A percentile compares a stretch with the other conserved stretches of the same genome.
Evolutionary conservation across 2,888 invertebrate species (phyloP).

Genomic region (Neoscelio sp.): DNA sequence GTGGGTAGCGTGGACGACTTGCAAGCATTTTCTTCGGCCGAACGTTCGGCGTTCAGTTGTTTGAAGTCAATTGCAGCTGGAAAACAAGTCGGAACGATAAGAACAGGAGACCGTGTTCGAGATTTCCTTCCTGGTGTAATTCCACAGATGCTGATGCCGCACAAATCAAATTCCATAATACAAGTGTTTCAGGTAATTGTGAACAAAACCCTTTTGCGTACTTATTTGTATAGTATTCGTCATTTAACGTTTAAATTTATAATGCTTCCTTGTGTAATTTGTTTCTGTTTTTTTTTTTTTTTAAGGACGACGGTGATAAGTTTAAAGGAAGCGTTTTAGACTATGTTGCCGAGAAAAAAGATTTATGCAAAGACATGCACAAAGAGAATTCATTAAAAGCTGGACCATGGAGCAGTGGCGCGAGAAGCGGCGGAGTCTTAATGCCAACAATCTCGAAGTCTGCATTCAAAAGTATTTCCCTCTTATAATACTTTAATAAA

Average conservation of each 20-base stretch:
- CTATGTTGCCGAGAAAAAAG: constrained; percentile 84
- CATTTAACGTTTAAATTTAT: too few relatives aligned
- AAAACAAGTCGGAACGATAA: constrained; percentile 84
- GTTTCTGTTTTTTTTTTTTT: constrained; percentile 20
- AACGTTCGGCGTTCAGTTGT: constrained; percentile 90
- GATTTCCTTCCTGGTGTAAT: constrained; percentile 85
- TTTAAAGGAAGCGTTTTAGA: constrained; percentile 84
- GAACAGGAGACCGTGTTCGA: constrained; percentile 85
- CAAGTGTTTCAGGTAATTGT: constrained; percentile 86
- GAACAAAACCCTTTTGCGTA: too few relatives aligned
- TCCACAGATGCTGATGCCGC: constrained; percentile 82
- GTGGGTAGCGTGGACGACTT: constrained; percentile 85
- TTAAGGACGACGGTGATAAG: constrained; percentile 74
- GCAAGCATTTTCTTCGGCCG: constrained; percentile 85
- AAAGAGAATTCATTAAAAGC: constrained; percentile 90
- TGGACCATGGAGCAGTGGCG: constrained; percentile 87
- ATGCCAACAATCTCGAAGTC: constrained; percentile 78
- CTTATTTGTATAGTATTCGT: too few relatives aligned
- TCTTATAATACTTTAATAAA: neutral
- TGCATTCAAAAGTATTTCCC: constrained; percentile 82
- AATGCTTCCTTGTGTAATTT: neutral
- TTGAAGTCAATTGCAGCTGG: constrained; percentile 88
- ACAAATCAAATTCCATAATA: constrained; percentile 84
- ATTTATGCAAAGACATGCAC: constrained; percentile 78
- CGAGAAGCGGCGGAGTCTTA: constrained; percentile 80